Evolutionary conservation across 2,888 invertebrate species (phyloP).

Genomic region (Eilema depressum): DNA sequence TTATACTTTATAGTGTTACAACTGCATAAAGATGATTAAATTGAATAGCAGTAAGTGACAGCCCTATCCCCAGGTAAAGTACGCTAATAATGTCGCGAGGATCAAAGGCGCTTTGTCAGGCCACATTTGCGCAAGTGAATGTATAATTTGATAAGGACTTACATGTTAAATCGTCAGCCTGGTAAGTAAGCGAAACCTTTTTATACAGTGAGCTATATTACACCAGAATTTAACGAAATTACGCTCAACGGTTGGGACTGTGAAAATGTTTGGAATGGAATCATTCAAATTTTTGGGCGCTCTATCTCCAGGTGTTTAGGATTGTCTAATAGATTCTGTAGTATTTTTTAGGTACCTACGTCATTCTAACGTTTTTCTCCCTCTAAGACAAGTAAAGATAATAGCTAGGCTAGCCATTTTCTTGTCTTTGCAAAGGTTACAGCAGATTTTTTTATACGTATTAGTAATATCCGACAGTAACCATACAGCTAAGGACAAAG

Average conservation of each 20-base stretch:
- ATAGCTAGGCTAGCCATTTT: too few relatives aligned
- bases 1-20: too few relatives aligned
- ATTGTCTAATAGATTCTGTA: too few relatives aligned
- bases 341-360: too few relatives aligned
- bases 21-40: too few relatives aligned
- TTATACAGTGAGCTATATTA: background rate
- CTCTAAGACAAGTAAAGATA: too few relatives aligned
- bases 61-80: conserved; percentile 33
- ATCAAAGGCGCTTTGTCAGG: conserved; percentile 47
- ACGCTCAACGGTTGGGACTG: background rate
- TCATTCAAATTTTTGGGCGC: background rate
- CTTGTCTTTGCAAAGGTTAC: too few relatives aligned
- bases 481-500: too few relatives aligned
- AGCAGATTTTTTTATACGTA: too few relatives aligned
- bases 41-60: conserved; percentile 20
- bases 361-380: too few relatives aligned
- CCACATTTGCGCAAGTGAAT: conserved; percentile 43
- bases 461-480: too few relatives aligned
- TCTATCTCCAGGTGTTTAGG: too few relatives aligned
- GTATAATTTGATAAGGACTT: conserved; percentile 47
- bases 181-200: conserved; percentile 8
- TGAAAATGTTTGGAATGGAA: conserved; percentile 1
- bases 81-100: conserved; percentile 43
- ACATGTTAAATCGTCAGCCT: conserved; percentile 6
- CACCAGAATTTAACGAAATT: background rate